Percentiles rank a stretch among this genome's conserved stretches.
These are phyloP conservation scores for Typhlomys cinereus DNA, from an alignment of 2,113 vertebrate genomes.

Conservation along the genomic window DNA sequence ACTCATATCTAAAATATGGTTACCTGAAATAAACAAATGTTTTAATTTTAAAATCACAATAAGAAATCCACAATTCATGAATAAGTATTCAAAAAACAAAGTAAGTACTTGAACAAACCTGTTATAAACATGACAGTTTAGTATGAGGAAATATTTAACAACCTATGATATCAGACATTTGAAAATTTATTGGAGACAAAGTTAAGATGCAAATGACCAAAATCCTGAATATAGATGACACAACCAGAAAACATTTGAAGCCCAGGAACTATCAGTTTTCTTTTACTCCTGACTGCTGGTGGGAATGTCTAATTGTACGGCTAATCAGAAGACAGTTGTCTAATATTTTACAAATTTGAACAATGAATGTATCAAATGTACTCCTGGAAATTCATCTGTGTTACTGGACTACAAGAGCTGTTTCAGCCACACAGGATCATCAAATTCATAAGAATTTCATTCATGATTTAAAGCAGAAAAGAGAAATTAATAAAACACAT, in stretches of 20 bases:
- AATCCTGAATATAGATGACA: background rate
- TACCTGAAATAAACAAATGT: background rate
- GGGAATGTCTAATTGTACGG: background rate
- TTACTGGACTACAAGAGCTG: no score
- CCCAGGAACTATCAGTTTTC: background rate
- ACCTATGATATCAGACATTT: background rate
- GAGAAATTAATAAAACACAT: no score
- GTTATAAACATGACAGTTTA: background rate
- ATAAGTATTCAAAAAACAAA: background rate
- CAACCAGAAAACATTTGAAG: no score
- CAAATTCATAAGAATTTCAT: no score
- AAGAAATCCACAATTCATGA: background rate
- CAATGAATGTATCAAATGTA: no score
- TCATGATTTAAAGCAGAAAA: no score
- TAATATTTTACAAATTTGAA: no score
- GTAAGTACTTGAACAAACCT: background rate
- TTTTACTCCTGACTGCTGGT: no score
- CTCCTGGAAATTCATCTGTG: no score
- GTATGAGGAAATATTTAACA: background rate
- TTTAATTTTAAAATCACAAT: background rate
- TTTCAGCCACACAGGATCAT: no score
- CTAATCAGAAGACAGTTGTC: background rate
- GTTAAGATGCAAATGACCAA: background rate
- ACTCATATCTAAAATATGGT: background rate
- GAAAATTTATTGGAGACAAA: background rate